phyloP scores from a whole-genome alignment of 2,113 vertebrate species.

The Melanostigma gelatinosum region DNA sequence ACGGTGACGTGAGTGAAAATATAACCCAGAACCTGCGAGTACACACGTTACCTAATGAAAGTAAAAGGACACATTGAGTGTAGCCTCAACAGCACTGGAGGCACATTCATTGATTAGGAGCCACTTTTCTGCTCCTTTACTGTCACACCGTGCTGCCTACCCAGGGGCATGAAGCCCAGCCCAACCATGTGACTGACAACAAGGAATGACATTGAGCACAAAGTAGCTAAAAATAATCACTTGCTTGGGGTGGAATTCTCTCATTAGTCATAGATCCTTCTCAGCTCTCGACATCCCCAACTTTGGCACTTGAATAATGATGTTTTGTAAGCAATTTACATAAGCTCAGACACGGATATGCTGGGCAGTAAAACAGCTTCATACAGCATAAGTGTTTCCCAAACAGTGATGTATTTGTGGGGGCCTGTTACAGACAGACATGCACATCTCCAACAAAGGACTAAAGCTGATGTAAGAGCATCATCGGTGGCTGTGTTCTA shows the following conservation, averaged over 20 bases:
- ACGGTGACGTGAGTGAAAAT: background rate
- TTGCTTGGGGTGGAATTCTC: slow-evolving; percentile 59
- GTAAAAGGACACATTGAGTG: background rate
- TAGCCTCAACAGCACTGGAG: background rate
- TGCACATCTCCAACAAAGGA: background rate
- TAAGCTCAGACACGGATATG: slow-evolving; percentile 14
- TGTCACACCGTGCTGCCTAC: slow-evolving; percentile 19
- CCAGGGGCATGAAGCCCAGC: slow-evolving; percentile 31
- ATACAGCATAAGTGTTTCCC: background rate
- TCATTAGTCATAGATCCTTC: slow-evolving; percentile 65
- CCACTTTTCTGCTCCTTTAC: slow-evolving; percentile 1
- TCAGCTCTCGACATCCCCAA: slow-evolving; percentile 41
- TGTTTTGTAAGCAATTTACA: slow-evolving; percentile 51
- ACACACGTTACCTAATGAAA: background rate
- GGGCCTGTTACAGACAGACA: slow-evolving; percentile 11
- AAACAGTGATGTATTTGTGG: slow-evolving; percentile 8
- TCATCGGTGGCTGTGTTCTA: slow-evolving; percentile 15
- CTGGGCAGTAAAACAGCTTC: slow-evolving; percentile 1
- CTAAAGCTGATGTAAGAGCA: slow-evolving; percentile 7
- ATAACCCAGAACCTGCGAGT: background rate
- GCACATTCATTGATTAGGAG: slow-evolving; percentile 7
- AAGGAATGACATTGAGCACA: slow-evolving; percentile 72
- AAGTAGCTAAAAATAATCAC: slow-evolving; percentile 69
- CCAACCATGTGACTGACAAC: slow-evolving; percentile 68
- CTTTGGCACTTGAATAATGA: slow-evolving; percentile 48